These are phyloP conservation scores for Odontothrips loti DNA, from an alignment of 2,888 invertebrate genomes.

Conservation along the genomic window DNA sequence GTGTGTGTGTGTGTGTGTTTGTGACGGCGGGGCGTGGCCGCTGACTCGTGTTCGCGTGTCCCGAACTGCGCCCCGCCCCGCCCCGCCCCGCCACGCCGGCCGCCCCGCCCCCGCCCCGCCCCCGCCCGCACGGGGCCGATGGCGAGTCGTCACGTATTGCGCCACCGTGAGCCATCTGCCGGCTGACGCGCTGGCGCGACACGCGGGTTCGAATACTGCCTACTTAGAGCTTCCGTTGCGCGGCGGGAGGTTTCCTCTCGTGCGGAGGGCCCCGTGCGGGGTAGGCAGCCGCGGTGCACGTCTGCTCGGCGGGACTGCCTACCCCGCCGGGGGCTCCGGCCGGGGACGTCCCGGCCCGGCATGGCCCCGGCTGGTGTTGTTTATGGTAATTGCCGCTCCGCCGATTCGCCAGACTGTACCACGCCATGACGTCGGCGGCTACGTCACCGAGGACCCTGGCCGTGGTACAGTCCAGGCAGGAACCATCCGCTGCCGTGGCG, in stretches of 20 bases:
- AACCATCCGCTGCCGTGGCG: too few relatives aligned
- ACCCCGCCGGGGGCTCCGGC: not conserved
- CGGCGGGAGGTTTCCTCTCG: not conserved
- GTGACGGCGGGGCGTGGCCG: too few relatives aligned
- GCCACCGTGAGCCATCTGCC: not conserved
- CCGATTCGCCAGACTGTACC: too few relatives aligned
- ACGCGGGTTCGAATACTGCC: not conserved
- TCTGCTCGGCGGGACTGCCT: not conserved
- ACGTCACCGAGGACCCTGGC: too few relatives aligned
- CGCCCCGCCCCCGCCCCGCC: not conserved
- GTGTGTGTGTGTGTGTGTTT: too few relatives aligned
- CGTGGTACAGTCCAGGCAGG: too few relatives aligned
- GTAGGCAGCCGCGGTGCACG: not conserved
- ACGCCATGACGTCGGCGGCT: too few relatives aligned
- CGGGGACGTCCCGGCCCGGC: not conserved
- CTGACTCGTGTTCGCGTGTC: too few relatives aligned
- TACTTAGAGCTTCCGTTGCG: not conserved
- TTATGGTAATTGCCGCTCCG: too few relatives aligned
- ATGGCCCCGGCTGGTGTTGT: not conserved
- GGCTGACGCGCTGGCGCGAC: not conserved
- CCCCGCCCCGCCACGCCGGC: too few relatives aligned
- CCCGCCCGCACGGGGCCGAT: not conserved
- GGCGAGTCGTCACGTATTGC: constrained; percentile 2
- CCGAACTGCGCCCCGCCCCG: too few relatives aligned
- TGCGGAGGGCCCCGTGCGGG: not conserved